Evolutionary conservation across 2,113 vertebrate genomes (phyloP).

Genomic region (Nothoprocta pentlandii): DNA sequence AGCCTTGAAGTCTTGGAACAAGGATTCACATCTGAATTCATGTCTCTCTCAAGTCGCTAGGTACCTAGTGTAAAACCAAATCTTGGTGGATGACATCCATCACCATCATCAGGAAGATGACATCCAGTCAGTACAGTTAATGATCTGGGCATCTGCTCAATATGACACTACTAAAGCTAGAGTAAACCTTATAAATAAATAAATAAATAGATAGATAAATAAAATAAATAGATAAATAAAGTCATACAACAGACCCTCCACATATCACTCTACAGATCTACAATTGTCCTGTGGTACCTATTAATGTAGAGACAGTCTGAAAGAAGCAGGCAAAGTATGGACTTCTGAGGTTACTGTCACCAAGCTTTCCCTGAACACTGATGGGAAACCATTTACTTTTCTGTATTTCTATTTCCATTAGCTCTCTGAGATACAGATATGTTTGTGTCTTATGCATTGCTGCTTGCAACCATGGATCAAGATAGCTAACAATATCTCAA

Average conservation of each 20-base stretch:
- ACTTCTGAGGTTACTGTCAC: not conserved
- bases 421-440: not conserved
- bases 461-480: not conserved
- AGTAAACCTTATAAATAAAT: not conserved
- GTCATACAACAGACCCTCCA: no score
- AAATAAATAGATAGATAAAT: no score
- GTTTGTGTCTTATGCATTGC: not conserved
- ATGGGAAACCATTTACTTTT: not conserved
- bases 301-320: not conserved
- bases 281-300: not conserved
- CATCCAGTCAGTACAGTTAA: no score
- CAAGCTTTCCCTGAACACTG: accelerated
- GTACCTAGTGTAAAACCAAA: not conserved
- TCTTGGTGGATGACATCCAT: no score
- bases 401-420: not conserved
- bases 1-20: not conserved
- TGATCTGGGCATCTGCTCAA: not conserved
- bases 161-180: not conserved
- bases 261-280: not conserved
- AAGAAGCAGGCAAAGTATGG: not conserved
- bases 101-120: no score
- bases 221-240: no score
- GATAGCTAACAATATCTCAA: not conserved
- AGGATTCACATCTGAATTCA: not conserved
- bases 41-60: not conserved